A percentile compares a stretch with the other conserved stretches of the same genome.
phyloP scores from a whole-genome alignment of 2,797 vertebrate genomes.

The Fistularia commersonii region DNA sequence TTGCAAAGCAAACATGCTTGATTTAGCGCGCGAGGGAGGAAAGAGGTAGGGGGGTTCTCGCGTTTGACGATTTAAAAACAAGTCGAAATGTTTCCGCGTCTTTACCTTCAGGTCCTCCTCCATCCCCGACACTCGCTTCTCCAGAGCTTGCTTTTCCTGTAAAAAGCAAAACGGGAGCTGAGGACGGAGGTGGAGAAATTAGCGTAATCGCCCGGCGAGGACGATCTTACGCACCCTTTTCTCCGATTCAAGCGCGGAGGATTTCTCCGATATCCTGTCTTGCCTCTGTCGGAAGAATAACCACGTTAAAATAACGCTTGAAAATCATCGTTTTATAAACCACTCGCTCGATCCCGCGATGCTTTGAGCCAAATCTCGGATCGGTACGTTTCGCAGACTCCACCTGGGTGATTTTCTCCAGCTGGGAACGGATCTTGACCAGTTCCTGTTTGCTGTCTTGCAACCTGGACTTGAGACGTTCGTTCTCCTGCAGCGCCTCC shows the following conservation, averaged over 20 bases:
- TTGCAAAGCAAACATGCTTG: too few relatives aligned
- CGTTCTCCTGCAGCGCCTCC: conserved; percentile 89
- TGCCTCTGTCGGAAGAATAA: conserved; percentile 77
- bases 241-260: conserved; percentile 85
- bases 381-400: too few relatives aligned
- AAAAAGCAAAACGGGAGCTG: conserved; percentile 17
- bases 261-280: conserved; percentile 88
- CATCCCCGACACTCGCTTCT: conserved; percentile 94
- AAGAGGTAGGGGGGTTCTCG: neutral
- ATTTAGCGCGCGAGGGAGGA: conserved; percentile 33
- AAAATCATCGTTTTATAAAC: too few relatives aligned
- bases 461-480: conserved; percentile 89
- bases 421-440: conserved; percentile 83
- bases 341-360: too few relatives aligned
- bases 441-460: conserved; percentile 91
- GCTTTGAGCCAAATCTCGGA: too few relatives aligned
- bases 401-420: conserved; percentile 90
- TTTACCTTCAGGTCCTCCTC: conserved; percentile 96
- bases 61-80: neutral
- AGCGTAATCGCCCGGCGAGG: conserved; percentile 26
- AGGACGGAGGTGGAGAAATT: conserved; percentile 5
- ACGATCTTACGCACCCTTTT: conserved; percentile 79
- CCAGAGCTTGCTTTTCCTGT: conserved; percentile 90
- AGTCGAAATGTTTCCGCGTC: conserved; percentile 8
- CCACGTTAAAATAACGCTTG: conserved; percentile 25